These are phyloP conservation scores for Pseudomyrmex gracilis DNA, from an alignment of 1,140 invertebrate genomes.

Conservation along the genomic window DNA sequence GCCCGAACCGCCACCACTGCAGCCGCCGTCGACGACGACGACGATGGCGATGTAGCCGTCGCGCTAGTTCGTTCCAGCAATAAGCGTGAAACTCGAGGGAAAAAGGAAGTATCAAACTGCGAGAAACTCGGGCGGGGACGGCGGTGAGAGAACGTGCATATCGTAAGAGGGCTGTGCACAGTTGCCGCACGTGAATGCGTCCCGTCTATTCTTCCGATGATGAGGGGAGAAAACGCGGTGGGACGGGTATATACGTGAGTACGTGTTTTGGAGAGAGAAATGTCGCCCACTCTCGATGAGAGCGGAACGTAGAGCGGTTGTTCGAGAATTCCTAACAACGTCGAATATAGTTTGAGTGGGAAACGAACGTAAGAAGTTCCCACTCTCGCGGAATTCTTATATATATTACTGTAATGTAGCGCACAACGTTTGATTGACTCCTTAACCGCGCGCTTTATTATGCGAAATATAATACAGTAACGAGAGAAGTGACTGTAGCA, in stretches of 20 bases:
- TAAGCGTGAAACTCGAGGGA: constrained; percentile 56
- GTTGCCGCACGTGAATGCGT: constrained; percentile 35
- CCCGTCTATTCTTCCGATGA: constrained; percentile 51
- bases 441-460: constrained; percentile 35
- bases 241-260: background rate
- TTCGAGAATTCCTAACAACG: constrained; percentile 50
- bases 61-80: constrained; percentile 29
- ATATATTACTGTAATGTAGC: constrained; percentile 21
- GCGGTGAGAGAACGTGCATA: constrained; percentile 30
- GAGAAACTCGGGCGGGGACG: background rate
- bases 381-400: constrained; percentile 33
- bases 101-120: constrained; percentile 52
- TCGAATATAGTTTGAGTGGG: constrained; percentile 22
- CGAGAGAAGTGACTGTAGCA: background rate
- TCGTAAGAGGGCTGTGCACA: background rate
- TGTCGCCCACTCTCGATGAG: background rate
- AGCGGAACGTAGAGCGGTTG: constrained; percentile 8
- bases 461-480: background rate
- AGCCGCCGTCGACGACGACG: constrained; percentile 13
- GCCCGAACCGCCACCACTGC: constrained; percentile 1
- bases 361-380: constrained; percentile 51
- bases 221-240: background rate
- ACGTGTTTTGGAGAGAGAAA: constrained; percentile 20
- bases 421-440: constrained; percentile 3
- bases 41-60: constrained; percentile 19